A percentile compares a stretch with the other conserved stretches of the same genome.
phyloP scores from a whole-genome alignment of 2,888 invertebrate genomes.

The Dexiosoma caninum region DNA sequence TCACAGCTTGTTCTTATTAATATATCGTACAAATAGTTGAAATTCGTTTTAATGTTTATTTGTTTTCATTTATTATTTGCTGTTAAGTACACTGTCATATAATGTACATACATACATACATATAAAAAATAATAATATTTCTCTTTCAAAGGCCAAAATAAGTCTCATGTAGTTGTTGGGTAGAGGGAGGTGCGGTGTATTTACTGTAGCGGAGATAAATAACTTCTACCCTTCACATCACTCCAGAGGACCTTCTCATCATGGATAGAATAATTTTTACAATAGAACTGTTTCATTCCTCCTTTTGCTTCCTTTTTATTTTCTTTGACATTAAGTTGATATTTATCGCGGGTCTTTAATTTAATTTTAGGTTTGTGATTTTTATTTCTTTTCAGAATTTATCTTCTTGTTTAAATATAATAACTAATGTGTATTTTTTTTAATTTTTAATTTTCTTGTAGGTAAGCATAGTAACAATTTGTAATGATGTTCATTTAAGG shows the following conservation, averaged over 20 bases:
- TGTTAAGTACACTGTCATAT: no score
- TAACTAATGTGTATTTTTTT: conserved; percentile 40
- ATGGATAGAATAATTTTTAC: conserved; percentile 24
- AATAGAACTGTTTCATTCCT: not conserved
- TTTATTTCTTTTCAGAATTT: not conserved
- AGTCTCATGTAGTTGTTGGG: no score
- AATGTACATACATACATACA: no score
- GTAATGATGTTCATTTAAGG: conserved; percentile 28
- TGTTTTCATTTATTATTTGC: not conserved
- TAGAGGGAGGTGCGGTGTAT: no score
- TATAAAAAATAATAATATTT: conserved; percentile 17
- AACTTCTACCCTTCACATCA: not conserved
- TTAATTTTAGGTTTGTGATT: conserved; percentile 3
- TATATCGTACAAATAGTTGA: conserved; percentile 32
- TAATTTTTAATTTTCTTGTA: conserved; percentile 24
- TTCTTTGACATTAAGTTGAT: conserved; percentile 46
- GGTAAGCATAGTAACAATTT: conserved; percentile 49
- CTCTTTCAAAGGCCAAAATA: not conserved
- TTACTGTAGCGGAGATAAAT: not conserved
- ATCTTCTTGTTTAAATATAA: conserved; percentile 25
- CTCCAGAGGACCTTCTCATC: not conserved
- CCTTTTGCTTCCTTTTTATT: not conserved
- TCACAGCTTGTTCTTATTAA: no score
- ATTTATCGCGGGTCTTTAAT: conserved; percentile 32
- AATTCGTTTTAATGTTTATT: not conserved